A percentile compares a stretch with the other conserved stretches of the same genome.
These are phyloP conservation scores for Sinonovacula constricta DNA, from an alignment of 1,140 invertebrate species.

Conservation along the genomic window DNA sequence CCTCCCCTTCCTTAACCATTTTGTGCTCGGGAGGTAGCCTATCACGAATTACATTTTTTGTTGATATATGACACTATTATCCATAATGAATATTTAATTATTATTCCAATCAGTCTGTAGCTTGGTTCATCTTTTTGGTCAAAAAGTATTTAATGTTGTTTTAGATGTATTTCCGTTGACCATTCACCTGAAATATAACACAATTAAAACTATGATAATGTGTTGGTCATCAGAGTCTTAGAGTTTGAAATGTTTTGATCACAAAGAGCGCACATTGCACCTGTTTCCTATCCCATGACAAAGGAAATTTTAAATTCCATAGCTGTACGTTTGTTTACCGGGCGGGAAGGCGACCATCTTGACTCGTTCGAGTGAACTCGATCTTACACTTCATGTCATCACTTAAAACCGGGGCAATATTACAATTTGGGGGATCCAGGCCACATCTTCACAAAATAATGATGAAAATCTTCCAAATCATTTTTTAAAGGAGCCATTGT, in stretches of 20 bases:
- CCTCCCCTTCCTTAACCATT: slow-evolving; percentile 74
- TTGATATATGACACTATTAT: slow-evolving; percentile 1
- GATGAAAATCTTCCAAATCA: neutral
- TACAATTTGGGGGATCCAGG: neutral
- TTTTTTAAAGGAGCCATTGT: slow-evolving; percentile 11
- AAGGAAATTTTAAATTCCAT: neutral
- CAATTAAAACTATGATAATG: neutral
- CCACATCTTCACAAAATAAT: neutral
- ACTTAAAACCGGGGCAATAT: neutral
- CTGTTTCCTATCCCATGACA: neutral
- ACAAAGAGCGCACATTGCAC: neutral
- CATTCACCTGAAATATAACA: neutral
- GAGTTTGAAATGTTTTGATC: neutral
- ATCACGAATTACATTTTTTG: too few relatives aligned
- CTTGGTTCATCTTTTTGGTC: slow-evolving; percentile 6
- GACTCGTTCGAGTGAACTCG: neutral
- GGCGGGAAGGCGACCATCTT: slow-evolving; percentile 38
- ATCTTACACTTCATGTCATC: neutral
- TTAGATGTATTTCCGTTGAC: neutral
- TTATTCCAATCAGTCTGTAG: neutral
- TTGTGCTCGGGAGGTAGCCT: slow-evolving; percentile 10
- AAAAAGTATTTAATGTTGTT: too few relatives aligned
- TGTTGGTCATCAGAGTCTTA: neutral
- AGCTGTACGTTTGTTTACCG: neutral
- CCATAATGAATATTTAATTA: neutral